Conservation (phyloP, 2,888 invertebrate species). For the Oligia fasciuncula region DNA sequence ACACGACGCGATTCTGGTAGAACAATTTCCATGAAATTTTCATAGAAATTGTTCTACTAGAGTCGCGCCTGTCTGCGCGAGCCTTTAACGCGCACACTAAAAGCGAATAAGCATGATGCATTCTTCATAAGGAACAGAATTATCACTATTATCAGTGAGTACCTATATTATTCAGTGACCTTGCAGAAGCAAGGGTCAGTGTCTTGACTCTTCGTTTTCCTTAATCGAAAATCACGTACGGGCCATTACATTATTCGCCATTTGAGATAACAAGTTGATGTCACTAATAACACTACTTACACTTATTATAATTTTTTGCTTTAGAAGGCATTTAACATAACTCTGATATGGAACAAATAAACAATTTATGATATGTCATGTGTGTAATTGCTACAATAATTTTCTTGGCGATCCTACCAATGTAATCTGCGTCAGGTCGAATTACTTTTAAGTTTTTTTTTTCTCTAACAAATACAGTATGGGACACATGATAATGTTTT, state of each 20-base stretch:
- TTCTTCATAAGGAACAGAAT: slow-evolving; percentile 33
- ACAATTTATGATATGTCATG: slow-evolving; percentile 3
- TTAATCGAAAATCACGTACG: slow-evolving; percentile 46
- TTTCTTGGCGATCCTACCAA: background rate
- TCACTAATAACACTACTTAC: slow-evolving; percentile 17
- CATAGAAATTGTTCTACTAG: background rate
- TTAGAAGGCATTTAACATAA: slow-evolving; percentile 34
- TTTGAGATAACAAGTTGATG: slow-evolving; percentile 31
- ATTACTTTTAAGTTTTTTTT: background rate
- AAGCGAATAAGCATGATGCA: slow-evolving; percentile 11
- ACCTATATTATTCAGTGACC: slow-evolving; percentile 30
- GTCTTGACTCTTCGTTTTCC: slow-evolving; percentile 50
- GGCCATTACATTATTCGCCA: slow-evolving; percentile 33
- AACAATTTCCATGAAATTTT: background rate
- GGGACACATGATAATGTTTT: background rate
- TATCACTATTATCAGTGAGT: slow-evolving; percentile 44
- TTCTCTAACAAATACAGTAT: background rate
- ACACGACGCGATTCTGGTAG: background rate
- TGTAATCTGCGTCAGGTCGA: background rate
- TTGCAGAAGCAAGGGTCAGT: slow-evolving; percentile 38
- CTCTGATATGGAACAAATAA: slow-evolving; percentile 25
- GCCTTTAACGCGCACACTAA: background rate
- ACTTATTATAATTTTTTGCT: background rate
- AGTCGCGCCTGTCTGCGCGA: background rate
- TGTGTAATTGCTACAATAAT: background rate